phyloP scores from a whole-genome alignment of 1,140 invertebrate genomes.

The Heterodera carotae region DNA sequence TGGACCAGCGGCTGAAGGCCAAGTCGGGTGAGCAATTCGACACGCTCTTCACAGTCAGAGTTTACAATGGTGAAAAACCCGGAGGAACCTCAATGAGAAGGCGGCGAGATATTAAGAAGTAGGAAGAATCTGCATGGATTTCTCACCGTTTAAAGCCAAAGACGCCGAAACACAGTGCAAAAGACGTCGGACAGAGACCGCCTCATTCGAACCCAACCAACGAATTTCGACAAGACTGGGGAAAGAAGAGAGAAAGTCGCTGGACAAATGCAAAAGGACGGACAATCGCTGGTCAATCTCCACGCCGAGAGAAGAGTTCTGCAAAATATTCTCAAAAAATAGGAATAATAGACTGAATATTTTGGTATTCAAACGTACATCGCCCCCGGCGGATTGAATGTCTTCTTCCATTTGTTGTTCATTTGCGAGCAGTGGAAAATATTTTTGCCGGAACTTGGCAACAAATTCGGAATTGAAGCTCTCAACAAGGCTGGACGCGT shows the following conservation, averaged over 20 bases:
- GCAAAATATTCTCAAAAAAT: neutral
- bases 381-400: neutral
- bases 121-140: neutral
- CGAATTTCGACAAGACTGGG: constrained; percentile 51
- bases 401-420: constrained; percentile 36
- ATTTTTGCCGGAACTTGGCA: neutral
- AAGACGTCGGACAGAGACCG: constrained; percentile 49
- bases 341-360: neutral
- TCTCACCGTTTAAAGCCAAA: constrained; percentile 46
- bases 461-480: neutral
- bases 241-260: constrained; percentile 34
- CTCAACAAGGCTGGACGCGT: neutral
- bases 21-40: constrained; percentile 43
- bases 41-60: constrained; percentile 23
- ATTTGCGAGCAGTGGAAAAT: neutral
- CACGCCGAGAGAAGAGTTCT: neutral
- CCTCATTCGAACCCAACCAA: constrained; percentile 38
- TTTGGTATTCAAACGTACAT: no score
- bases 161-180: constrained; percentile 41
- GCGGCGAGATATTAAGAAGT: no score
- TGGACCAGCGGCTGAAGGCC: constrained; percentile 29
- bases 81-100: constrained; percentile 46
- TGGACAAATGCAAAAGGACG: constrained; percentile 31
- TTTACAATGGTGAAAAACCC: constrained; percentile 47
- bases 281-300: neutral